Evolutionary conservation across 2,888 invertebrate genomes (phyloP), one percentile per base, ranked within the genome.

Genomic region (Belgica antarctica): DNA sequence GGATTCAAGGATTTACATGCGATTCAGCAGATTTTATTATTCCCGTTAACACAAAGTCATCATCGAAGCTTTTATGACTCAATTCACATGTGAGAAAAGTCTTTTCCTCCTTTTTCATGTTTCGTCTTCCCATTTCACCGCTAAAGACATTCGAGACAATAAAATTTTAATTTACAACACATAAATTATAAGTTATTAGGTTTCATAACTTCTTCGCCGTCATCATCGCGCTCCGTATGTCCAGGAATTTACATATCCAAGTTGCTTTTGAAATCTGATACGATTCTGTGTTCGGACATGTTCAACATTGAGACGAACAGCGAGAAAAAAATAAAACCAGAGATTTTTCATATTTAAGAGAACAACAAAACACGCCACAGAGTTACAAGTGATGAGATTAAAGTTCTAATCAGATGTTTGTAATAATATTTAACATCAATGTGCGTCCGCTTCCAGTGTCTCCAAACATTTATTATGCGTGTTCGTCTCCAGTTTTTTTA

Each of bases 391-490:
- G 19, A n/a, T 3, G 52, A 52, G 52, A 52, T 52, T 22, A 52
- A 41, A 52, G 17, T n/a, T 52, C 52, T 52, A 22, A 52, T 52
- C 52, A 52, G 52, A 52, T 52, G 52, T 10, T 52, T 52, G 52
- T 52, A 52, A 52, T 52, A 52, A 52, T 22, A 52, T 52, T 52
- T 52, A 52, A 52, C 52, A 52, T 12, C 7, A 17, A 52, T 52
- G 52, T 52, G 22, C 59, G 10, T 22, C 27, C 59, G n/a, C 10
- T 59, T 24, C 27, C 59, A 24, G n/a, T 19, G 52, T 52, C 52
- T 24, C 34, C 46, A 25, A 25, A 65, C 65, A 65, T 65, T 65
- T 65, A 65, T 65, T 65, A 65, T 46, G 41, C 47, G 65, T 65
- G 65, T 65, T 36, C 19, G 17, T 52, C 52, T 46, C 46, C 8